phyloP scores from a whole-genome alignment of 2,888 invertebrate species.

The Enoplolaimus lenunculus region DNA sequence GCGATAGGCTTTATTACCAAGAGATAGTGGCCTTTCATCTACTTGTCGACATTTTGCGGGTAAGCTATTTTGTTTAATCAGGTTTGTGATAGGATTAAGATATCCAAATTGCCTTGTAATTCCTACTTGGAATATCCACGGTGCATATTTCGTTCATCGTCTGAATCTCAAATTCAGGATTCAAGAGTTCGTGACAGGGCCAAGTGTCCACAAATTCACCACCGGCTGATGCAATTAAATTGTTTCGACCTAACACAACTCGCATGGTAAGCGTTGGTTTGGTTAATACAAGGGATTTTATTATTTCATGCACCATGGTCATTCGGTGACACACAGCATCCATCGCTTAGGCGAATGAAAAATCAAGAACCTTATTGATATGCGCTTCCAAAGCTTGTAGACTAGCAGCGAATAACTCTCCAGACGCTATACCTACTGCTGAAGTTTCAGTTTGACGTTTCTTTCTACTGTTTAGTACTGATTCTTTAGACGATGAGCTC shows the following conservation, averaged over 20 bases:
- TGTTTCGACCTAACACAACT: neutral
- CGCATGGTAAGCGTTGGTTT: constrained; percentile 7
- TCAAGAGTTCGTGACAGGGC: neutral
- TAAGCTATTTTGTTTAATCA: neutral
- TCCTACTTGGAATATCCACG: neutral
- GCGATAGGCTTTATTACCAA: neutral
- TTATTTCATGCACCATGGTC: neutral
- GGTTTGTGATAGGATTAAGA: constrained; percentile 7
- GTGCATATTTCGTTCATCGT: constrained; percentile 5
- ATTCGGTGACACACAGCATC: neutral
- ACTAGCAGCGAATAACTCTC: neutral
- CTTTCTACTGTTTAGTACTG: neutral
- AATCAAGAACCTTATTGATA: neutral
- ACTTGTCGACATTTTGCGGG: neutral
- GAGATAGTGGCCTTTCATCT: neutral
- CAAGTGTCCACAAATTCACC: neutral
- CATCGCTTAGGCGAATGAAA: neutral
- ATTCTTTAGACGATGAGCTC: neutral
- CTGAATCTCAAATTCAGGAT: neutral
- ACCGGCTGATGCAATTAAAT: neutral
- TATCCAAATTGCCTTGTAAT: neutral
- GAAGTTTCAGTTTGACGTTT: neutral
- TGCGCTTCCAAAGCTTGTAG: neutral
- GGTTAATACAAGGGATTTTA: neutral
- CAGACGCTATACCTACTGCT: neutral